These are phyloP conservation scores for Melanotaenia nigrans DNA, from an alignment of 2,797 vertebrate species.

Conservation along the genomic window DNA sequence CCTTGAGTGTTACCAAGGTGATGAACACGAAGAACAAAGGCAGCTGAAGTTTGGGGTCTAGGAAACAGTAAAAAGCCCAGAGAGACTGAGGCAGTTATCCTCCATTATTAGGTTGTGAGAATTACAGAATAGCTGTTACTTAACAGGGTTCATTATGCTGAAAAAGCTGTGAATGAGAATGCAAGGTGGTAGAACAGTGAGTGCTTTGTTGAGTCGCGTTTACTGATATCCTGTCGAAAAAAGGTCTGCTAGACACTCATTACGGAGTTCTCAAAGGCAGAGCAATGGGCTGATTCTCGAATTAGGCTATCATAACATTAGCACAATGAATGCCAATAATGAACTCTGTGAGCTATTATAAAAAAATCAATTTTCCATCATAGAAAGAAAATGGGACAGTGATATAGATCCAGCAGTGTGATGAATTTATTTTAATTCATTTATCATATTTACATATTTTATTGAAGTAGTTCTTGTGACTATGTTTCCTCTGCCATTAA, in stretches of 20 bases:
- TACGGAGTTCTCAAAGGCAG: conserved; percentile 36
- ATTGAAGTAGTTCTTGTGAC: conserved; percentile 5
- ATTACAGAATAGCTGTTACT: conserved; percentile 63
- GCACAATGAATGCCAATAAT: conserved; percentile 40
- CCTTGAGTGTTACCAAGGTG: conserved; percentile 41
- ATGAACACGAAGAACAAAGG: conserved; percentile 38
- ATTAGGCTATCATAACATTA: conserved; percentile 36
- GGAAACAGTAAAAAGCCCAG: conserved; percentile 29
- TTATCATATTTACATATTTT: conserved; percentile 6
- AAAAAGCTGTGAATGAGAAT: conserved; percentile 34
- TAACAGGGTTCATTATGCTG: conserved; percentile 56
- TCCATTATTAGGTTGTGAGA: conserved; percentile 41
- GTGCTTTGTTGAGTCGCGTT: conserved; percentile 44
- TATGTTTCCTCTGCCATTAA: conserved; percentile 2
- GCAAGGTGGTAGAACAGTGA: conserved; percentile 15
- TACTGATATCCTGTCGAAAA: conserved; percentile 8
- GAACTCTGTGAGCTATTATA: conserved; percentile 22
- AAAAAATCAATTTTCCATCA: conserved; percentile 36
- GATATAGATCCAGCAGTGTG: conserved; percentile 17
- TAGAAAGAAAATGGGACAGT: conserved; percentile 22
- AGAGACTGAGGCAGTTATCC: conserved; percentile 42
- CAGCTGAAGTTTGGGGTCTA: conserved; percentile 7
- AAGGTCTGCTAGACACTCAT: conserved; percentile 31
- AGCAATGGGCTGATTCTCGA: conserved; percentile 23
- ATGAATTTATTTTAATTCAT: conserved; percentile 16